Evolutionary conservation across 2,888 invertebrate genomes (phyloP).

Genomic region (Caenorhabditis panamensis): DNA sequence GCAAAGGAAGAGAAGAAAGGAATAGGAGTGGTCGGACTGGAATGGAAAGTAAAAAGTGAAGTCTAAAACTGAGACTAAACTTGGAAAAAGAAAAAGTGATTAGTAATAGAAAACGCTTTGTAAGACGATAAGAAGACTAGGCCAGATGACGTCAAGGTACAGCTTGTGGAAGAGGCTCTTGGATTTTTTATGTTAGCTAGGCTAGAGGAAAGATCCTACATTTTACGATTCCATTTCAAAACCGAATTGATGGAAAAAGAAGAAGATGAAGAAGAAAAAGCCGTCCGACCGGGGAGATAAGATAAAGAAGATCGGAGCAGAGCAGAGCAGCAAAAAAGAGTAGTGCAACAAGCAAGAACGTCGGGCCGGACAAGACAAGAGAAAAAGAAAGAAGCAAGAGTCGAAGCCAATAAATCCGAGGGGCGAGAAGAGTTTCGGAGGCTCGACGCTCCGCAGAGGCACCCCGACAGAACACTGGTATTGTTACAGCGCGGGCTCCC

Average conservation of each 20-base stretch:
- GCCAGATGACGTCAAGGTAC: not conserved
- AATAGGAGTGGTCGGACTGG: slow-evolving; percentile 44
- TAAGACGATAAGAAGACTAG: slow-evolving; percentile 16
- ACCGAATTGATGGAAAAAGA: slow-evolving; percentile 1
- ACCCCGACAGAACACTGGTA: slow-evolving; percentile 65
- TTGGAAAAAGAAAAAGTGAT: slow-evolving; percentile 59
- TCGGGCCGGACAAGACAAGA: slow-evolving; percentile 6
- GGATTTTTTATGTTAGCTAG: not conserved
- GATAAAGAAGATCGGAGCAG: slow-evolving; percentile 2
- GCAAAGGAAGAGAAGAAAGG: slow-evolving; percentile 1
- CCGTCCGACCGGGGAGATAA: not conserved
- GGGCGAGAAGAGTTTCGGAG: slow-evolving; percentile 24
- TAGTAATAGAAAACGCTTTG: slow-evolving; percentile 50
- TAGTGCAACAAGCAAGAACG: slow-evolving; percentile 49
- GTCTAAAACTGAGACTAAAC: slow-evolving; percentile 2
- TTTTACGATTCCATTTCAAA: slow-evolving; percentile 14
- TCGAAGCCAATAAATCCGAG: slow-evolving; percentile 58
- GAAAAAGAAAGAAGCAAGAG: slow-evolving; percentile 26
- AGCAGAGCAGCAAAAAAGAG: slow-evolving; percentile 6
- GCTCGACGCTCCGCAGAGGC: not conserved
- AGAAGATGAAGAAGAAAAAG: not conserved
- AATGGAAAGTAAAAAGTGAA: not conserved
- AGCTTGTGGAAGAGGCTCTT: slow-evolving; percentile 8
- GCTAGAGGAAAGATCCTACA: no score
- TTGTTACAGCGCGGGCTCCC: slow-evolving; percentile 66